Percentiles rank a stretch among this genome's conserved stretches.
Evolutionary conservation across 1,140 invertebrate genomes (phyloP).

Genomic region (Melipona quadrifasciata): DNA sequence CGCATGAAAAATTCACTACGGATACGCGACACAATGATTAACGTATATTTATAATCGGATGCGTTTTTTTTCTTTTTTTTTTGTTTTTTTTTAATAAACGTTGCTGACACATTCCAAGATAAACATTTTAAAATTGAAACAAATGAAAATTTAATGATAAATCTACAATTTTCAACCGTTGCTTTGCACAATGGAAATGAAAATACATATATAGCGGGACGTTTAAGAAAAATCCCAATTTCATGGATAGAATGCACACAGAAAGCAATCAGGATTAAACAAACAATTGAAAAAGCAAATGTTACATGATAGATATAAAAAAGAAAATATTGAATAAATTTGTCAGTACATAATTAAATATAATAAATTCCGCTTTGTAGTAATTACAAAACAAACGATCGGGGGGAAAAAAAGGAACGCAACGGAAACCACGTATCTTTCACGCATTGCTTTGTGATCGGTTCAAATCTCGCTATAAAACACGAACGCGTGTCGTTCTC

Average conservation of each 20-base stretch:
- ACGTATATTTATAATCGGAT: background rate
- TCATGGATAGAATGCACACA: background rate
- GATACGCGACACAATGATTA: constrained; percentile 14
- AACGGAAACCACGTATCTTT: background rate
- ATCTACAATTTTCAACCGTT: background rate
- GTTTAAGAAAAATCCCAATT: background rate
- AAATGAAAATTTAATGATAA: background rate
- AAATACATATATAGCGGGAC: background rate
- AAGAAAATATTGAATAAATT: background rate
- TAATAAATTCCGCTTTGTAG: background rate
- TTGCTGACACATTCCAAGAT: background rate
- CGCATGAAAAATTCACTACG: background rate
- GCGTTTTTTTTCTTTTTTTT: background rate
- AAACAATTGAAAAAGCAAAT: background rate
- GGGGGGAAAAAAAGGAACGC: too few species aligned
- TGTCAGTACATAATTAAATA: background rate
- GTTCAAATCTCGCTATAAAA: constrained; percentile 16
- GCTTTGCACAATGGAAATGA: constrained; percentile 12
- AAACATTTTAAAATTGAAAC: background rate
- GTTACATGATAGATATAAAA: background rate
- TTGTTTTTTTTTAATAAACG: background rate
- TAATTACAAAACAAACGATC: background rate
- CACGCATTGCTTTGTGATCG: background rate
- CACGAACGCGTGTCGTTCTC: background rate
- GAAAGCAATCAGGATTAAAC: background rate